Evolutionary conservation across 2,113 vertebrate genomes (phyloP), one percentile per base, ranked within the genome.

Genomic region (Girardinichthys multiradiatus): DNA sequence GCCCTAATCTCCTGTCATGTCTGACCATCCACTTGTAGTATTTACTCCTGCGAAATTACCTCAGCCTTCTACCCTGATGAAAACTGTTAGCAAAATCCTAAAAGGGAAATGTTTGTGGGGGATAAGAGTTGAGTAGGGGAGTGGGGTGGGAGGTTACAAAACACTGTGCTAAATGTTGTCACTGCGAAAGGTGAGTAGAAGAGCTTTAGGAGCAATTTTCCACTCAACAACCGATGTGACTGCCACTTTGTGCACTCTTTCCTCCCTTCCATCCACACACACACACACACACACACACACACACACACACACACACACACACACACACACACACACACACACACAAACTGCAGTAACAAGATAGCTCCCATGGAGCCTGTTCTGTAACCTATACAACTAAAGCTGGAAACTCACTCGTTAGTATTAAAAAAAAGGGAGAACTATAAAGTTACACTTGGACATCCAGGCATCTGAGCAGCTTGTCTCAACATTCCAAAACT

Each of bases 11-110:
- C 88, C 78, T 85, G 64, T 87, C 87, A 87, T 79, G 90, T 89
- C 90, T 89, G 90, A 91, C 83, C 94, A 95, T 95, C 94, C 95
- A 94, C 94, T 95, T 91, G 91, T 86, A 86, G 87, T 89, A 95
- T 92, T 81, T 93, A 93, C 89, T 89, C 92, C 92, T 88, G 77
- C 91, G 90, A 92, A 95, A 95, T 93, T 90, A 92, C 82, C 90
- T 93, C 86, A 93, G 93, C 78, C 83, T 66, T 65, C 67, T 69
- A 91, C 92, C 85, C 26, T 81, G 90, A 45, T 74, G 57, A 89
- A 93, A 92, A 86, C 90, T 88, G 89, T 87, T 89, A 86, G 84
- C 81, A 86, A 91, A 90, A 85, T 80, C 76, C 87, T 79, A 69
- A 87, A 94, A 91, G 87, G 75, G 21, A 82, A 91, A 91, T 48